Evolutionary conservation across 2,797 vertebrate species (phyloP).

Genomic region (Sylvia borin): DNA sequence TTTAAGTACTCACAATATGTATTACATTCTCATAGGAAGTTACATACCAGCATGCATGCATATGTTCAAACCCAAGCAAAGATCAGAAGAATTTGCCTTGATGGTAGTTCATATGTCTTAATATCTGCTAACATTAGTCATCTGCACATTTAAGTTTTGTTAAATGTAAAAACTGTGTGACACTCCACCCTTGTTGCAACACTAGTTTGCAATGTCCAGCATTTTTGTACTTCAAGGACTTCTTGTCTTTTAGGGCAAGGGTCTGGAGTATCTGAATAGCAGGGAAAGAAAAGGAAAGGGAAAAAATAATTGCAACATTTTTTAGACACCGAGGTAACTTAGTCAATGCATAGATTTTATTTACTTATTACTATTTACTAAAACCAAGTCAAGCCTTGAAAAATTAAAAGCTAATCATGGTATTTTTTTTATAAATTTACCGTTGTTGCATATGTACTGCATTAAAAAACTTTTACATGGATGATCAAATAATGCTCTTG

Average conservation of each 20-base stretch:
- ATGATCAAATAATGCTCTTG: neutral
- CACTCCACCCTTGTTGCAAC: slow-evolving; percentile 45
- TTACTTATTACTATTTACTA: neutral
- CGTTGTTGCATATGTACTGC: neutral
- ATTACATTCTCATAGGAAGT: neutral
- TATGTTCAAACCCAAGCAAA: neutral
- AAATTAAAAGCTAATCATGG: neutral
- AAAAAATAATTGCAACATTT: neutral
- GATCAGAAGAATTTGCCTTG: neutral
- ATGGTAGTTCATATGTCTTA: neutral
- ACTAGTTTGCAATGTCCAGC: neutral
- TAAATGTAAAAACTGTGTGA: slow-evolving; percentile 32
- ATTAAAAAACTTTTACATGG: neutral
- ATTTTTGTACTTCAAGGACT: slow-evolving; percentile 9
- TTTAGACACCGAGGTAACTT: neutral
- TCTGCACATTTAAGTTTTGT: slow-evolving; percentile 15
- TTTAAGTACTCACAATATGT: neutral
- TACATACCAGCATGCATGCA: fast-evolving
- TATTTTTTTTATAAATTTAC: neutral
- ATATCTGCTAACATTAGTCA: slow-evolving; percentile 24
- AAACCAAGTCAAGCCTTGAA: neutral
- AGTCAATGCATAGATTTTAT: neutral
- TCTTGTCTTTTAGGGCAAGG: neutral
- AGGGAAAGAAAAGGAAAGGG: neutral
- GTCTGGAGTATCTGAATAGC: neutral